A percentile compares a stretch with the other conserved stretches of the same genome.
phyloP scores from a whole-genome alignment of 2,113 vertebrate genomes.

The Microcebus jonahi region DNA sequence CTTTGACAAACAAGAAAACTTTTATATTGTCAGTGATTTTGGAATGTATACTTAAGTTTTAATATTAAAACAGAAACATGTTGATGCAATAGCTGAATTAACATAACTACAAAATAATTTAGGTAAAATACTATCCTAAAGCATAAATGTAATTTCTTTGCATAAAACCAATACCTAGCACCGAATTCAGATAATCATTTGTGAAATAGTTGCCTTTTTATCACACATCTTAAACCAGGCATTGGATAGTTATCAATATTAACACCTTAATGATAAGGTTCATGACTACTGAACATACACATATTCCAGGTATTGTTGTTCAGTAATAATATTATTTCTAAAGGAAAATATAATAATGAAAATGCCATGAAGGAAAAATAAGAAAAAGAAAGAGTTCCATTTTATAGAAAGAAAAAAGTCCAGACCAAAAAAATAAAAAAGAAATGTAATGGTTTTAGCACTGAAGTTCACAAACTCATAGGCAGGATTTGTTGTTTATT shows the following conservation, averaged over 20 bases:
- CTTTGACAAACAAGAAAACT: slow-evolving; percentile 50
- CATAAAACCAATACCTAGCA: background rate
- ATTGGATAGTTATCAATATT: background rate
- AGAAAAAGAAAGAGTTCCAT: background rate
- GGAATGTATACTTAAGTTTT: slow-evolving; percentile 64
- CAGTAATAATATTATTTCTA: background rate
- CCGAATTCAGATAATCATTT: background rate
- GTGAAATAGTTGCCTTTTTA: background rate
- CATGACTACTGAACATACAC: background rate
- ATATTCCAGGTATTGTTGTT: background rate
- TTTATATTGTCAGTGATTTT: slow-evolving; percentile 46
- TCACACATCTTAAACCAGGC: background rate
- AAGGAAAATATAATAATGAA: background rate
- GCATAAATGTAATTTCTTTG: background rate
- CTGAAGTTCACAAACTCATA: background rate
- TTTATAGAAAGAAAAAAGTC: background rate
- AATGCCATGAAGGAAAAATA: background rate
- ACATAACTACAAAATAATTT: slow-evolving; percentile 31
- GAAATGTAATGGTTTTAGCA: background rate
- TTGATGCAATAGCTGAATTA: slow-evolving; percentile 18
- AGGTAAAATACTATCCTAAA: background rate
- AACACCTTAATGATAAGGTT: background rate
- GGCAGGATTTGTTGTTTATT: accelerated
- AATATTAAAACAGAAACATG: slow-evolving; percentile 60
- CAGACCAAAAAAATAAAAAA: background rate